phyloP scores from a whole-genome alignment of 2,113 vertebrate species.

The Elanoides forficatus region DNA sequence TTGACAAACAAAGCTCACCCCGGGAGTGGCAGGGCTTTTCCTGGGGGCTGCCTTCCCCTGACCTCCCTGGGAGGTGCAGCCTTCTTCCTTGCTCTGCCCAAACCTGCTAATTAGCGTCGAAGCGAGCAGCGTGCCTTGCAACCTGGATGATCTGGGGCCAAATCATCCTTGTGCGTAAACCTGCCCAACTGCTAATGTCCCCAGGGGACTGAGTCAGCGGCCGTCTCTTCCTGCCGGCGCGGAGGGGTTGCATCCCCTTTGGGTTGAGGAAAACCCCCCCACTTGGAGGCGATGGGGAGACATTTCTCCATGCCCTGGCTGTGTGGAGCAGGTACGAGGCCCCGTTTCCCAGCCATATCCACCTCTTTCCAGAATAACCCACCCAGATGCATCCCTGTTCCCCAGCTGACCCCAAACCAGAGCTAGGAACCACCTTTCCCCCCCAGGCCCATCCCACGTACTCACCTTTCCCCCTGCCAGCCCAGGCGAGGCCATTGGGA shows the following conservation, averaged over 20 bases:
- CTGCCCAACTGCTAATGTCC: not conserved
- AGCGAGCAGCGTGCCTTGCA: slow-evolving; percentile 4
- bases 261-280: not conserved
- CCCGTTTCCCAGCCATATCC: rapidly evolving
- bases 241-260: not conserved
- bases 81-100: not conserved
- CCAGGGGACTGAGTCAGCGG: not conserved
- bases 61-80: not conserved
- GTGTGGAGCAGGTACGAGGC: rapidly evolving
- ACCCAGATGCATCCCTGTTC: not conserved
- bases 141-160: not conserved
- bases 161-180: slow-evolving; percentile 7
- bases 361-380: not conserved
- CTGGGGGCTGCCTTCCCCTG: slow-evolving; percentile 30
- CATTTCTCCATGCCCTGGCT: rapidly evolving
- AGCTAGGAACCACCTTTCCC: not conserved
- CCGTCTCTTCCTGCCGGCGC: not conserved
- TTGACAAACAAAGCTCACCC: slow-evolving; percentile 53
- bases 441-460: not conserved
- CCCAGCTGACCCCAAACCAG: not conserved
- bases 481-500: not conserved
- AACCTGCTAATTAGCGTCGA: slow-evolving; percentile 29
- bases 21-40: not conserved
- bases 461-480: not conserved
- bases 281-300: not conserved